Conservation (phyloP, 2,888 invertebrate species). For the Serrognathus titanus region DNA sequence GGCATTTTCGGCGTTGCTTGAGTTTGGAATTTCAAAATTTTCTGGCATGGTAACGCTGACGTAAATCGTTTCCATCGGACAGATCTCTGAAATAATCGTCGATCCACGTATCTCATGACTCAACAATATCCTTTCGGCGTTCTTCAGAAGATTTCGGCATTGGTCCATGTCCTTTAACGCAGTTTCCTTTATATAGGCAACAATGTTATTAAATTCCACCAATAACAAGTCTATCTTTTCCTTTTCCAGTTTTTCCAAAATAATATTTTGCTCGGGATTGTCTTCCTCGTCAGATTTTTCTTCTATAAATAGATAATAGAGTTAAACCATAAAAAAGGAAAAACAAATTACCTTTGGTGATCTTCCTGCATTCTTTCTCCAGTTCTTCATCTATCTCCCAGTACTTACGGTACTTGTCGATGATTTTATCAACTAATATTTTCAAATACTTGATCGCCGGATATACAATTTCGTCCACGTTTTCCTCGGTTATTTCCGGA, state of each 20-base stretch:
- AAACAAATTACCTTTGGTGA: neutral
- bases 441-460: constrained; percentile 27
- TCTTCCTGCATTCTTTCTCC: constrained; percentile 22
- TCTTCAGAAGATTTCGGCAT: constrained; percentile 19
- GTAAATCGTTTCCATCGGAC: constrained; percentile 29
- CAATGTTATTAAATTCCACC: constrained; percentile 29
- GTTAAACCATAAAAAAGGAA: too few relatives aligned
- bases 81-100: constrained; percentile 30
- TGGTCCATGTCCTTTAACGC: constrained; percentile 26
- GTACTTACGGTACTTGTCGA: constrained; percentile 36
- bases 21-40: constrained; percentile 21
- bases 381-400: constrained; percentile 41
- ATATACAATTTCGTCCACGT: constrained; percentile 11
- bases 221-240: constrained; percentile 25
- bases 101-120: constrained; percentile 36
- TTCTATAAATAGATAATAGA: neutral
- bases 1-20: constrained; percentile 14
- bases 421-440: constrained; percentile 36
- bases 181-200: constrained; percentile 25
- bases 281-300: constrained; percentile 5
- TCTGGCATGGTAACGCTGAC: constrained; percentile 26
- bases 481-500: constrained; percentile 3
- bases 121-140: constrained; percentile 35
- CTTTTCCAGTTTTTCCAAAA: constrained; percentile 24
- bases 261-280: constrained; percentile 9